These are phyloP conservation scores for Drosophila pseudoananassae DNA, from an alignment of 1,140 invertebrate species.

Conservation along the genomic window DNA sequence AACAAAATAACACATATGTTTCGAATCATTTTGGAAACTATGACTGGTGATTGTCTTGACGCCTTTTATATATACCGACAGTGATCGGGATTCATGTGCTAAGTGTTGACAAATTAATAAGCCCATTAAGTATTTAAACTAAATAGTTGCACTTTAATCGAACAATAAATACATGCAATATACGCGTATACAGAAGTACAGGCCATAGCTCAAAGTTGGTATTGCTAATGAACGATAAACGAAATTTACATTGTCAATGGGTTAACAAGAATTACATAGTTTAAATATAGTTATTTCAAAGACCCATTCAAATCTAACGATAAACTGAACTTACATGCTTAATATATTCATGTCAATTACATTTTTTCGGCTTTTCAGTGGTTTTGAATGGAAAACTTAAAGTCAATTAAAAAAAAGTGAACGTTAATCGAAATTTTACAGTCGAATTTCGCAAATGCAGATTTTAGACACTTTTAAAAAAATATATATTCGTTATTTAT, in stretches of 20 bases:
- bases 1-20: slow-evolving; percentile 9
- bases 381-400: slow-evolving; percentile 16
- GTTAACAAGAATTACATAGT: slow-evolving; percentile 27
- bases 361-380: slow-evolving; percentile 1
- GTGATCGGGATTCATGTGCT: slow-evolving; percentile 5
- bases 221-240: slow-evolving; percentile 49
- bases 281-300: slow-evolving; percentile 11
- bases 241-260: slow-evolving; percentile 58
- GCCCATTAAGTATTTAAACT: slow-evolving; percentile 61
- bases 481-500: no score
- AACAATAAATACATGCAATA: slow-evolving; percentile 80
- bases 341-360: slow-evolving; percentile 8
- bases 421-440: slow-evolving; percentile 1
- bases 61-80: slow-evolving; percentile 39
- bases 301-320: slow-evolving; percentile 8
- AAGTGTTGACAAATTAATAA: slow-evolving; percentile 25
- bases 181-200: slow-evolving; percentile 59
- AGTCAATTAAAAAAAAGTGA: slow-evolving; percentile 13
- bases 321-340: slow-evolving; percentile 16
- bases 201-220: slow-evolving; percentile 39
- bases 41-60: background rate
- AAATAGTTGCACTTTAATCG: slow-evolving; percentile 79
- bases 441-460: slow-evolving; percentile 16
- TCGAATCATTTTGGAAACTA: slow-evolving; percentile 29
- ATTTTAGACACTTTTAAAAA: background rate